Evolutionary conservation across 2,888 invertebrate species (phyloP).

Genomic region (Clepsis dumicolana): DNA sequence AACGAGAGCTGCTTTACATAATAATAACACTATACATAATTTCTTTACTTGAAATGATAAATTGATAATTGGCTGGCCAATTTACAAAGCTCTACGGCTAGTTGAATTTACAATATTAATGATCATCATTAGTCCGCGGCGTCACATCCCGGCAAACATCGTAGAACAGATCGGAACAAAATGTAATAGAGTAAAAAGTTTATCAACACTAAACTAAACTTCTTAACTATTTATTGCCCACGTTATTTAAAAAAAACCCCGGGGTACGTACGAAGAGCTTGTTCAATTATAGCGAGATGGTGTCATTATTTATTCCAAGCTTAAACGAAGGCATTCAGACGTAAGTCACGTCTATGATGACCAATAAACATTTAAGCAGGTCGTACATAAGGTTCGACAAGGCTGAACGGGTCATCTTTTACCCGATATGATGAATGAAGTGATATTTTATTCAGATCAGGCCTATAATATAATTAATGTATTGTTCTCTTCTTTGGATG

Average conservation of each 20-base stretch:
- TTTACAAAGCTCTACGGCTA: not conserved
- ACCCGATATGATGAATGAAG: slow-evolving; percentile 18
- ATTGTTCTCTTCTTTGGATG: slow-evolving; percentile 12
- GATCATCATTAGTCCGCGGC: too few relatives aligned
- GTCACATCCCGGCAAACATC: too few relatives aligned
- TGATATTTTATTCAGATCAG: slow-evolving; percentile 38
- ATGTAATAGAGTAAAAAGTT: too few relatives aligned
- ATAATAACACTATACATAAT: not conserved
- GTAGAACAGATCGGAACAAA: too few relatives aligned
- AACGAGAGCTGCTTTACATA: not conserved
- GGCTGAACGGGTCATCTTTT: slow-evolving; percentile 29
- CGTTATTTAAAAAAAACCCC: too few relatives aligned
- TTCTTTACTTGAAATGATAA: not conserved
- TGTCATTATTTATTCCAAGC: not conserved
- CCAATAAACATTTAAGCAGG: slow-evolving; percentile 29
- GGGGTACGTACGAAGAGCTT: not conserved
- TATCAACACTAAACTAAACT: too few relatives aligned
- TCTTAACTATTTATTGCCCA: too few relatives aligned
- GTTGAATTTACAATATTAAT: not conserved
- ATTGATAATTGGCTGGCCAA: not conserved
- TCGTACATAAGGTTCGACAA: slow-evolving; percentile 27
- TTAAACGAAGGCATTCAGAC: slow-evolving; percentile 12
- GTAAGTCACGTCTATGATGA: slow-evolving; percentile 22
- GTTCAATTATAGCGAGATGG: not conserved
- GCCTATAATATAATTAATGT: not conserved